A percentile compares a stretch with the other conserved stretches of the same genome.
Evolutionary conservation across 2,797 vertebrate genomes (phyloP).

Genomic region (Petrocephalus sullivani): DNA sequence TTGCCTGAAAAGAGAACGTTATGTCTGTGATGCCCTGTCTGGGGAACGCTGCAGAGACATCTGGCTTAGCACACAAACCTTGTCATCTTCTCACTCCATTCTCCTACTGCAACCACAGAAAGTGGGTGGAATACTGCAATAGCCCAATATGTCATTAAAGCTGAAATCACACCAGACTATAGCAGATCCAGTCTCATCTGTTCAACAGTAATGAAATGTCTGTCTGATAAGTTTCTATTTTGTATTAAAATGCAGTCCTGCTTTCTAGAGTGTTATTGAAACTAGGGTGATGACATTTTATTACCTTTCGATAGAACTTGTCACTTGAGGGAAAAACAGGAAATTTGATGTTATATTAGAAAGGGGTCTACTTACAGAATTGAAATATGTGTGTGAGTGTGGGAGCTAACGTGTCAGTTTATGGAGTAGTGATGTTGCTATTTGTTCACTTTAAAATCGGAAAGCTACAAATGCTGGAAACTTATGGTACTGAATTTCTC

Average conservation of each 20-base stretch:
- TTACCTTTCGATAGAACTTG: not conserved
- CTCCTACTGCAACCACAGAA: not conserved
- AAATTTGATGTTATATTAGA: not conserved
- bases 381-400: not conserved
- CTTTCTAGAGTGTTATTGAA: not conserved
- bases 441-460: not conserved
- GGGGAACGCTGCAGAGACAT: not conserved
- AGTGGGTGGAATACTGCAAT: not conserved
- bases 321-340: not conserved
- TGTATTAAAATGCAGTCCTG: not conserved
- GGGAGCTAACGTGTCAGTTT: not conserved
- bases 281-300: not conserved
- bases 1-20: not conserved
- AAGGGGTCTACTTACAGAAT: not conserved
- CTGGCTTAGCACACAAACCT: not conserved
- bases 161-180: not conserved
- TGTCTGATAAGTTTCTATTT: not conserved
- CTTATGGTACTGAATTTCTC: not conserved
- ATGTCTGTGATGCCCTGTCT: not conserved
- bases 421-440: not conserved
- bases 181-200: not conserved
- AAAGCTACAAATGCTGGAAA: not conserved
- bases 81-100: not conserved
- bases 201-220: not conserved
- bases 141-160: not conserved